Base-by-base conservation (phyloP, 1,140 invertebrate species). In the Vanessa tameamea region DNA sequence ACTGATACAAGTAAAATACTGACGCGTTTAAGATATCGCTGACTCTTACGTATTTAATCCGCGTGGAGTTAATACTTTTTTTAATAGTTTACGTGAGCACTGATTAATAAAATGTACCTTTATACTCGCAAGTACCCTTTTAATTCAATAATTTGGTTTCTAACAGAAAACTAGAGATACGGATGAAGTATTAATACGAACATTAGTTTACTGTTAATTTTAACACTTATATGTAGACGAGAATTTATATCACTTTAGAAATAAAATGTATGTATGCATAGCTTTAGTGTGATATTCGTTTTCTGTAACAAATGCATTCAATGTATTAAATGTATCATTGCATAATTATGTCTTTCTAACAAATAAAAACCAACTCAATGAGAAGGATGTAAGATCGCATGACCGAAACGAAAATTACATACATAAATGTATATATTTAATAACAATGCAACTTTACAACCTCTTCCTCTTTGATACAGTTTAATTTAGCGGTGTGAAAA, bases 401-500 rank as follows among this genome's bases (percentile, higher is more conserved):
- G 37, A 43, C 7, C 37, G 37, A 43, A 43, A 43, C 37, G 37
- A 8, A 11, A 43, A 9, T 43, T 43, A 31, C 26, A 31, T 31
- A 31, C 6, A 31, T 4, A n/a, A n/a, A n/a, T n/a, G n/a, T 20
- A 20, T 20, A 20, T 37, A 5, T 37, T 37, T 43, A 43, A 43
- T 43, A 5, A 11, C 20, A 12, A 50, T 9, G 13, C 26, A n/a
- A 61, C 15, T 13, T 43, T 61, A 61, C 31, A 61, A 31, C 13
- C 31, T 15, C 57, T 7, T 61, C n/a, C 26, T 31, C 12, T 37
- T 61, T 16, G 11, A 31, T 26, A 31, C 57, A 61, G 26, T 61
- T 26, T 51, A 64, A 71, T 51, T 64, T 55, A 67, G 47, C 64
- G 66, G 72, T 74, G 72, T 74, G 72, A 74, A 69, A 50, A 69